These are phyloP conservation scores for Trochalopteron elliotii DNA, from an alignment of 2,113 vertebrate genomes.

Conservation along the genomic window DNA sequence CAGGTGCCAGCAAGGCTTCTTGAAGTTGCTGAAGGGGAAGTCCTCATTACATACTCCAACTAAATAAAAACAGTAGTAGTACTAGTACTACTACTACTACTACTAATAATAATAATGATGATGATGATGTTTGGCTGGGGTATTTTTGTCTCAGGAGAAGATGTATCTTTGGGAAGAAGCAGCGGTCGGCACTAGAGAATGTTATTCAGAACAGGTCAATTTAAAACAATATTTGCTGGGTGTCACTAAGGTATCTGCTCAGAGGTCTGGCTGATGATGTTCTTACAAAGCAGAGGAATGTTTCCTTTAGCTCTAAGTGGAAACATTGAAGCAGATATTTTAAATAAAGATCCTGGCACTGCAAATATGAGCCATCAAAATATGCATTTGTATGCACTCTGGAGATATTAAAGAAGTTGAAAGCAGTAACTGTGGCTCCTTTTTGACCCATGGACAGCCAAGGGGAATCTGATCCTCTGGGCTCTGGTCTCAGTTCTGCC, in stretches of 20 bases:
- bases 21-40: conserved; percentile 41
- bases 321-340: neutral
- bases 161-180: neutral
- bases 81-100: too few relatives aligned
- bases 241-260: neutral
- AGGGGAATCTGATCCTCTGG: neutral
- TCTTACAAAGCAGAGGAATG: neutral
- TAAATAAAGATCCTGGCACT: neutral
- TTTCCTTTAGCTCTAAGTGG: neutral
- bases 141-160: neutral
- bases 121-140: neutral
- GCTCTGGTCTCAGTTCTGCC: neutral
- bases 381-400: neutral
- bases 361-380: accelerated
- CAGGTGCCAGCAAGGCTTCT: conserved; percentile 62
- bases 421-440: neutral
- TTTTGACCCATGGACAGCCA: neutral
- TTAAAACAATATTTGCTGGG: neutral
- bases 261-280: neutral
- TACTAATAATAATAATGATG: too few relatives aligned
- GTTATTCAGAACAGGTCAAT: neutral
- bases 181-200: neutral
- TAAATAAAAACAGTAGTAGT: neutral
- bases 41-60: conserved; percentile 12
- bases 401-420: neutral